phyloP scores from a whole-genome alignment of 2,888 invertebrate genomes.

The Chrysopilus asiliformis region DNA sequence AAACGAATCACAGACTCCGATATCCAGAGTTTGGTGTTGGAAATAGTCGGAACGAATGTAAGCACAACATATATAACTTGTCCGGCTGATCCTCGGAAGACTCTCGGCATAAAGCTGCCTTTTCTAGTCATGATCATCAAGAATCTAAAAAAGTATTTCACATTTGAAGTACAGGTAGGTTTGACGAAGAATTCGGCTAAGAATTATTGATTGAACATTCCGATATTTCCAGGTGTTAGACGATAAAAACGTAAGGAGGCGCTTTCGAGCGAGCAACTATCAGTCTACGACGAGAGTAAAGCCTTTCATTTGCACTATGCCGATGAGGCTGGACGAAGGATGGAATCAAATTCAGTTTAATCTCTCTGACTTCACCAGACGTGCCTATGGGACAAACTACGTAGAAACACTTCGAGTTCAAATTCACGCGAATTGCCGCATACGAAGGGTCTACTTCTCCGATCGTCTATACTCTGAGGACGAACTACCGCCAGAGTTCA shows the following conservation, averaged over 20 bases:
- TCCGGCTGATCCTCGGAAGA: conserved; percentile 80
- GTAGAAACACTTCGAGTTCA: conserved; percentile 82
- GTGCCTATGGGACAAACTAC: conserved; percentile 94
- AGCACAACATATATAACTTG: conserved; percentile 88
- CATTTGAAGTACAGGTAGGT: conserved; percentile 86
- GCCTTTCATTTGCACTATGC: conserved; percentile 97
- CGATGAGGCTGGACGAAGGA: conserved; percentile 84
- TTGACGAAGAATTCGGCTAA: neutral
- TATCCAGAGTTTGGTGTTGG: conserved; percentile 82
- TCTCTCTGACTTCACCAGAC: conserved; percentile 80
- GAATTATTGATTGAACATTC: too few species aligned
- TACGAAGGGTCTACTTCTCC: conserved; percentile 81
- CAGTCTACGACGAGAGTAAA: conserved; percentile 88
- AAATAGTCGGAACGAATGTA: conserved; percentile 88
- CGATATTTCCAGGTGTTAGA: conserved; percentile 61
- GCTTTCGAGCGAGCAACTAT: conserved; percentile 87
- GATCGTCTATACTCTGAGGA: conserved; percentile 88
- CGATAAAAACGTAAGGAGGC: conserved; percentile 80
- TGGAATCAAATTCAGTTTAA: conserved; percentile 96
- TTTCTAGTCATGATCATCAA: conserved; percentile 91
- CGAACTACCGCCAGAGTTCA: conserved; percentile 89
- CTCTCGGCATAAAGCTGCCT: conserved; percentile 82
- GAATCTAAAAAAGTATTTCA: conserved; percentile 86
- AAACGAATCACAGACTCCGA: conserved; percentile 90
- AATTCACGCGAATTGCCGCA: conserved; percentile 91